phyloP scores from a whole-genome alignment of 2,113 vertebrate species.

The Rhagologus leucostigma region DNA sequence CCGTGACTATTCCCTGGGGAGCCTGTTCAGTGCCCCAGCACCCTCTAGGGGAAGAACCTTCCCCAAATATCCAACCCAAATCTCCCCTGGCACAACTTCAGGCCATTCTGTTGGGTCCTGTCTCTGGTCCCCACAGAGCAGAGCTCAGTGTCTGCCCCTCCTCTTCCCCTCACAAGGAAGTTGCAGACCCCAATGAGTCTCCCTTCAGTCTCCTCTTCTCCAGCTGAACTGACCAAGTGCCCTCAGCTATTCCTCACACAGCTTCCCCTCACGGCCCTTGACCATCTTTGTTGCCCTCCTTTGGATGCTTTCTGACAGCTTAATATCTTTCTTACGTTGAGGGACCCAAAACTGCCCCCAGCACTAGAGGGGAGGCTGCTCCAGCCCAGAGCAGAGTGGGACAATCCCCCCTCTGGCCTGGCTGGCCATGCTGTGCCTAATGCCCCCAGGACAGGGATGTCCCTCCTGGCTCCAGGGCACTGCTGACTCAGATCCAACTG shows the following conservation, averaged over 20 bases:
- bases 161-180: neutral
- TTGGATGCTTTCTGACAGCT: neutral
- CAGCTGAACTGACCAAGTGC: neutral
- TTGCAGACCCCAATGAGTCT: rapidly evolving
- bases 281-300: neutral
- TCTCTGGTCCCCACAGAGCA: neutral
- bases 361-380: neutral
- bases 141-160: neutral
- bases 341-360: neutral
- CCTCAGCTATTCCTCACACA: neutral
- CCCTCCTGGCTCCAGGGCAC: neutral
- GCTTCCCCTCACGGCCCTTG: neutral
- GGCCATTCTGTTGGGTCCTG: rapidly evolving
- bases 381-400: neutral
- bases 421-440: neutral
- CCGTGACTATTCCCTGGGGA: neutral
- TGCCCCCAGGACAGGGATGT: neutral
- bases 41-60: neutral
- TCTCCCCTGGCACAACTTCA: neutral
- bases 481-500: neutral
- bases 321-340: neutral
- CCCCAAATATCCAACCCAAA: neutral
- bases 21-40: neutral
- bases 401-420: neutral
- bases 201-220: neutral